Evolutionary conservation across 1,140 invertebrate genomes (phyloP).

Genomic region (Dolichoris vasculosae): DNA sequence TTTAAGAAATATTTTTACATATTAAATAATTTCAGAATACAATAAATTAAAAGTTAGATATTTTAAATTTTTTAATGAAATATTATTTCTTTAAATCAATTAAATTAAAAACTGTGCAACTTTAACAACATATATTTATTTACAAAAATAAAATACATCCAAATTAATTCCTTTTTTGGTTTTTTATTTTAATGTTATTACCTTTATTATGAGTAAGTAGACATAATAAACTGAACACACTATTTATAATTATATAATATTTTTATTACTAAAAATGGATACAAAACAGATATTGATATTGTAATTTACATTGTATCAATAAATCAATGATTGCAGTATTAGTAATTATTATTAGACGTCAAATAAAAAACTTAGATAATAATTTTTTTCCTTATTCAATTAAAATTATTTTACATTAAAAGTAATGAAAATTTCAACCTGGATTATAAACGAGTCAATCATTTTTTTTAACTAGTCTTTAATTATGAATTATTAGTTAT

Average conservation of each 20-base stretch:
- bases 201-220: not conserved
- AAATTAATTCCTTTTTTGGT: no score
- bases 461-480: not conserved
- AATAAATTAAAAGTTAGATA: no score
- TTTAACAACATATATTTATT: no score
- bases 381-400: conserved; percentile 5
- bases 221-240: not conserved
- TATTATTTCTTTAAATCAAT: no score
- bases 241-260: conserved; percentile 15
- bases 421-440: conserved; percentile 8
- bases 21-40: no score
- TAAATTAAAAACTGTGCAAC: no score
- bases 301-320: conserved; percentile 41
- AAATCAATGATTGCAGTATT: conserved; percentile 19
- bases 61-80: no score
- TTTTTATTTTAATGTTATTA: not conserved
- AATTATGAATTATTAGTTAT: conserved; percentile 25
- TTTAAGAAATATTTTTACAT: no score
- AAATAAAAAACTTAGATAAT: conserved; percentile 19
- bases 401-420: not conserved
- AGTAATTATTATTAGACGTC: conserved; percentile 17
- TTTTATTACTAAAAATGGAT: conserved; percentile 49
- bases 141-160: no score
- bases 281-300: conserved; percentile 39
- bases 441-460: conserved; percentile 16